phyloP scores from a whole-genome alignment of 1,140 invertebrate species.

The Nasonia giraulti region DNA sequence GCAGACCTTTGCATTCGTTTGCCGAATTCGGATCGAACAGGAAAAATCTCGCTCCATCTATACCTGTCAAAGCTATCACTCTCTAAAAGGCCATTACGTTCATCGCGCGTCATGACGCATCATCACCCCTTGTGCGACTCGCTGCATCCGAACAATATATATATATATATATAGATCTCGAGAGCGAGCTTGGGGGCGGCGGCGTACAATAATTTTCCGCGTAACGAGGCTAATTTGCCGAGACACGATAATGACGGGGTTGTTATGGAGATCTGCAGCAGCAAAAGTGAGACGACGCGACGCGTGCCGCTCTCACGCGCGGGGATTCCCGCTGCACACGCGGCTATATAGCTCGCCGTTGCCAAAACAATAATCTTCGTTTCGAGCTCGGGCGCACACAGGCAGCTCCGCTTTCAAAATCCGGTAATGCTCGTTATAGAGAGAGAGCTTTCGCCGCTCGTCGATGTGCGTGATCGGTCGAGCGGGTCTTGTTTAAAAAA shows the following conservation, averaged over 20 bases:
- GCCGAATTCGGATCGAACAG: not conserved
- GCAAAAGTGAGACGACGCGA: slow-evolving; percentile 39
- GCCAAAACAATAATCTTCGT: slow-evolving; percentile 49
- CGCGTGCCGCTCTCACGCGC: slow-evolving; percentile 57
- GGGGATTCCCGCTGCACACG: slow-evolving; percentile 29
- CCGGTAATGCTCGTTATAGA: not conserved
- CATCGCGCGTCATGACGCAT: not conserved
- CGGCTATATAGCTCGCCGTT: slow-evolving; percentile 4
- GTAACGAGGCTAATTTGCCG: slow-evolving; percentile 62
- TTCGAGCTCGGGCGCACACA: not conserved
- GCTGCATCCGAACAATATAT: not conserved
- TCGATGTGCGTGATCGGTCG: no score
- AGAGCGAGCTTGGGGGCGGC: not conserved
- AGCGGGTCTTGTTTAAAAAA: no score
- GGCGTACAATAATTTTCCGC: slow-evolving; percentile 22
- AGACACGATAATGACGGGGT: slow-evolving; percentile 68
- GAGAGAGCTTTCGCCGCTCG: no score
- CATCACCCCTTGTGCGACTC: not conserved
- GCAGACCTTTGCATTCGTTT: no score
- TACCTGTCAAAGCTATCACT: not conserved
- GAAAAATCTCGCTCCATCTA: not conserved
- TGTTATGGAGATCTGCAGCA: slow-evolving; percentile 57
- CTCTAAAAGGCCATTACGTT: slow-evolving; percentile 9
- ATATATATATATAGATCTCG: no score
- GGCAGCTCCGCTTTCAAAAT: slow-evolving; percentile 45